Evolutionary conservation across 2,113 vertebrate species (phyloP), one percentile per base, ranked within the genome.

Genomic region (Sinocyclocheilus rhinocerous): DNA sequence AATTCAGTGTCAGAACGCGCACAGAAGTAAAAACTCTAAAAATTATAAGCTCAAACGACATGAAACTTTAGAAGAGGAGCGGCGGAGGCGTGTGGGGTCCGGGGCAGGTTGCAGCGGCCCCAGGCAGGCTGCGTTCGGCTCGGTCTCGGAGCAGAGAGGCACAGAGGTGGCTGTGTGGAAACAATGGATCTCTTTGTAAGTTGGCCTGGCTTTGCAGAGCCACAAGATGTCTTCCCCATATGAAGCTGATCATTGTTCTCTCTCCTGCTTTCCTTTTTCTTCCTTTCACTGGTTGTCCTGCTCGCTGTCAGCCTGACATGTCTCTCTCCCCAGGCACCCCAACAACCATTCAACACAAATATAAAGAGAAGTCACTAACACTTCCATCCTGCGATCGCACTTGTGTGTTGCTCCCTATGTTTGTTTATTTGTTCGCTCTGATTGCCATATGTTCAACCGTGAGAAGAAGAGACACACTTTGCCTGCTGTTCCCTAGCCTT

Each of bases 111-210:
- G n/a, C n/a, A 69, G 84, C 83, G 67, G 84, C 72, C 79, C 61
- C 33, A 33, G 50, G 67, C 86, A 85, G 84, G 59, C 85, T 26
- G 16, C 8, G 52, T 65, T 79, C 55, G 22, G 48, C 67, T 26
- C 80, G 39, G 72, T 70, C 61, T 55, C 33, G 22, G 63, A 85
- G 69, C 24, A 20, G 26, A 83, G 65, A 87, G 18, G 85, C 84
- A 61, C 42, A 73, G 82, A 81, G 76, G 82, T 81, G 55, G 67
- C 63, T n/a, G 5, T 39, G 18, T 6, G 1, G 29, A 20, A 84
- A 90, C 89, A 91, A 90, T 87, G 81, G 78, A 15, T 55, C 20
- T 29, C 88, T 89, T 90, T 92, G 88, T 91, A 29, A 16, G 20
- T 24, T 4, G 8, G n/a, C 61, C 61, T 39, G 29, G 84, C 84